Percentiles rank a stretch among this genome's conserved stretches.
Evolutionary conservation across 2,888 invertebrate species (phyloP).

Genomic region (Cyaniris semiargus): DNA sequence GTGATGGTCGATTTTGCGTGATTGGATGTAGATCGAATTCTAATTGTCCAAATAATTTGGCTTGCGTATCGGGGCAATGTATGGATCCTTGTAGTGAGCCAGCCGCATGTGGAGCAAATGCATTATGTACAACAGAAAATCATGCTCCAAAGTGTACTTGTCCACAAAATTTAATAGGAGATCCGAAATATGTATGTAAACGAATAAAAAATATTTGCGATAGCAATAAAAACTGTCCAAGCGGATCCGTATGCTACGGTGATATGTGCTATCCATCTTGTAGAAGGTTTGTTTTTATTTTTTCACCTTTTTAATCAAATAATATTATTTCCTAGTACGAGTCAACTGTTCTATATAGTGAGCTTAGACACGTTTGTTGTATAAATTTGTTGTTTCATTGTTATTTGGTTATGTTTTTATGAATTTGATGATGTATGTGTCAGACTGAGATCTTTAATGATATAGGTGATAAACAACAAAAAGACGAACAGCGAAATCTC

Average conservation of each 20-base stretch:
- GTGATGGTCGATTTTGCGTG: slow-evolving; percentile 88
- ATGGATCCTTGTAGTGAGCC: slow-evolving; percentile 87
- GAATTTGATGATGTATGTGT: no score
- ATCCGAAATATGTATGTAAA: slow-evolving; percentile 87
- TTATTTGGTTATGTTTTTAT: no score
- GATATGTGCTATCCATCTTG: slow-evolving; percentile 89
- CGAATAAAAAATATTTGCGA: slow-evolving; percentile 84
- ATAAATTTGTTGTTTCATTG: no score
- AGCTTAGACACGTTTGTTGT: no score
- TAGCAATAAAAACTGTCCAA: slow-evolving; percentile 83
- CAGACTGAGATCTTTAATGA: no score
- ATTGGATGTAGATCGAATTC: slow-evolving; percentile 90
- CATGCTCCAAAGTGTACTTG: slow-evolving; percentile 89
- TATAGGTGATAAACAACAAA: no score
- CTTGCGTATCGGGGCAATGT: slow-evolving; percentile 91
- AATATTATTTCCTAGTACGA: no score
- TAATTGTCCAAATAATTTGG: slow-evolving; percentile 85
- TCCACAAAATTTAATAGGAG: slow-evolving; percentile 85
- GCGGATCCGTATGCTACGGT: slow-evolving; percentile 87
- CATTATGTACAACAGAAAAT: slow-evolving; percentile 84
- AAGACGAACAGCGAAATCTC: no score
- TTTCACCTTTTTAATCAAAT: slow-evolving; percentile 27
- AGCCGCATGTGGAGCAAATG: slow-evolving; percentile 91
- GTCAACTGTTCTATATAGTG: no score
- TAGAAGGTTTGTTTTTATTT: slow-evolving; percentile 77